Base-by-base conservation (phyloP, 2,113 vertebrate species). In the Phyllostomus hastatus region DNA sequence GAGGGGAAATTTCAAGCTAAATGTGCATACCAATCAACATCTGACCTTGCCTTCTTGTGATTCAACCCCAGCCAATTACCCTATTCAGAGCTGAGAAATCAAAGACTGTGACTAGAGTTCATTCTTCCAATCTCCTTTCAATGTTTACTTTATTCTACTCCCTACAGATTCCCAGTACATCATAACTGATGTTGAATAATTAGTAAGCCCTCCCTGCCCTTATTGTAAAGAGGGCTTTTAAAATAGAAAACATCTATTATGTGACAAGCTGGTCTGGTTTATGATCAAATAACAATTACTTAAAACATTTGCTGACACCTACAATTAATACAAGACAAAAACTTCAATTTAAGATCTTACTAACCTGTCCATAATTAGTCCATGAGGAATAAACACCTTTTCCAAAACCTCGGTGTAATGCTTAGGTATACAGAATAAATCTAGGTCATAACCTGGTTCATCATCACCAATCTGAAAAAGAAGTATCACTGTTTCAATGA, bases 341-440 rank as follows among this genome's bases (percentile, higher is more conserved):
- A 72, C 33, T 75, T 90, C 80, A 59, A 88, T 48, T 78, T 69
- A 79, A 97, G 94, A 61, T 90, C 73, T 96, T 97, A 98, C 99
- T 64, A 97, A 99, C 99, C 99, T 99, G 99, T 99, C 99, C 99
- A 99, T 98, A 98, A 99, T 99, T 97, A 99, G 99, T 69, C 99
- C 99, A 50, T 99, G 99, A 96, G 99, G 99, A 98, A 99, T 99
- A 98, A 99, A 99, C 95, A 99, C 99, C 95, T 98, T 99, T 95
- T 99, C 99, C 98, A 99, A 98, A 98, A 99, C 99, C 24, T 98
- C 69, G 5, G 98, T 99, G 70, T 99, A 99, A 98, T 99, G 99
- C 98, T 99, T 99, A 94, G 99, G 99, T 98, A 99, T 99, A 98
- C 99, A 99, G 98, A 99, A 99, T 82, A 99, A 99, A 98, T 99